Percentiles rank a stretch among this genome's conserved stretches.
Evolutionary conservation across 1,140 invertebrate species (phyloP).

Genomic region (Penaeus japonicus): DNA sequence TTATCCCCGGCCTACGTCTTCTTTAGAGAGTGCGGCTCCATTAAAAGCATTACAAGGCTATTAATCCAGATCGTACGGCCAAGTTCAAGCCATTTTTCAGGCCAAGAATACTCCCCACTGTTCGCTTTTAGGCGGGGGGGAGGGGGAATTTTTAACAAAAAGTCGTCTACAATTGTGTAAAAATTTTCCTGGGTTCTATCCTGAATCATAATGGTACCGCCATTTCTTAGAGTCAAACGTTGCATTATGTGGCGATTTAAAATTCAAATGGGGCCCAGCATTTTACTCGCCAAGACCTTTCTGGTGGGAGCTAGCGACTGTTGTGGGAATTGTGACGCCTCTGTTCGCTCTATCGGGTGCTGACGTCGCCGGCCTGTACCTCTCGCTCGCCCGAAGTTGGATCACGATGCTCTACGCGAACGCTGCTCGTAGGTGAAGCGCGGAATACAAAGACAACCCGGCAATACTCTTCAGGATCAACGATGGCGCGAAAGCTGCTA

Average conservation of each 20-base stretch:
- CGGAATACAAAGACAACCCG: too few relatives aligned
- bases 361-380: too few relatives aligned
- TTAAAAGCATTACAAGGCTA: slow-evolving; percentile 48
- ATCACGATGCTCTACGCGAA: too few relatives aligned
- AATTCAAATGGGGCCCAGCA: slow-evolving; percentile 52
- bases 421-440: too few relatives aligned
- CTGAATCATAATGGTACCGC: slow-evolving; percentile 53
- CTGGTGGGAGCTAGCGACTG: slow-evolving; percentile 17
- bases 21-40: slow-evolving; percentile 34
- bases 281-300: slow-evolving; percentile 32
- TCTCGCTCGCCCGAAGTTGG: too few relatives aligned
- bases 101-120: neutral
- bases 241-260: slow-evolving; percentile 54
- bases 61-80: slow-evolving; percentile 43
- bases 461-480: too few relatives aligned
- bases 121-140: slow-evolving; percentile 21
- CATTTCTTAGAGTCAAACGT: slow-evolving; percentile 56
- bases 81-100: slow-evolving; percentile 46
- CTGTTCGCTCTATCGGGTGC: slow-evolving; percentile 20
- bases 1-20: slow-evolving; percentile 30
- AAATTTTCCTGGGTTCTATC: slow-evolving; percentile 44
- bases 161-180: slow-evolving; percentile 50
- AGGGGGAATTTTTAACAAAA: neutral
- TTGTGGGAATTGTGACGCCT: neutral
- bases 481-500: too few relatives aligned